These are phyloP conservation scores for Lepilemur ruficaudatus DNA, from an alignment of 2,797 vertebrate genomes.

Conservation along the genomic window DNA sequence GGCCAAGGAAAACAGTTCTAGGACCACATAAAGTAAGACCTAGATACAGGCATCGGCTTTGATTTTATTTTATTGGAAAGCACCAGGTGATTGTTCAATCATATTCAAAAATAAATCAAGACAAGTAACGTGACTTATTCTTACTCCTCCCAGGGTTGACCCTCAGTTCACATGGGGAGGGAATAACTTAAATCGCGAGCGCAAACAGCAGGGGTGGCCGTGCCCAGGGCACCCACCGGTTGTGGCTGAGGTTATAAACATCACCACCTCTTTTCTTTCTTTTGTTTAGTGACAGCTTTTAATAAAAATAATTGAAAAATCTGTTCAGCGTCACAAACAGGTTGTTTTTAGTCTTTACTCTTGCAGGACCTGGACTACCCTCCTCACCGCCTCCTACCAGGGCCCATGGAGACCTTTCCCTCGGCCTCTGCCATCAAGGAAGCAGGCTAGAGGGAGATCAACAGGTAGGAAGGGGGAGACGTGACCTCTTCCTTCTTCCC, in stretches of 20 bases:
- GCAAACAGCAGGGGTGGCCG: not conserved
- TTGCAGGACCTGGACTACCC: not conserved
- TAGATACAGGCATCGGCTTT: not conserved
- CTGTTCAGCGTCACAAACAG: not conserved
- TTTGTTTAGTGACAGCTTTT: not conserved
- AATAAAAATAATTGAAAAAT: not conserved
- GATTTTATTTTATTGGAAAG: not conserved
- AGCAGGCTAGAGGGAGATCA: too few relatives aligned
- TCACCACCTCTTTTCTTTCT: not conserved
- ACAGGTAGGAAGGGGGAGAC: not conserved
- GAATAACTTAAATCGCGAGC: not conserved
- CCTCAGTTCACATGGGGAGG: not conserved
- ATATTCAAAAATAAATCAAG: not conserved
- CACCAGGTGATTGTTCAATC: not conserved
- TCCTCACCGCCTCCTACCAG: not conserved
- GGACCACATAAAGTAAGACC: not conserved
- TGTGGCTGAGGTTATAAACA: not conserved
- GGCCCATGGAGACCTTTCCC: not conserved
- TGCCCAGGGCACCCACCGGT: not conserved
- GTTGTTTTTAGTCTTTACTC: not conserved
- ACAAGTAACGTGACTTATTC: not conserved
- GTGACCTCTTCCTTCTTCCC: not conserved
- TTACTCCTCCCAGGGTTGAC: not conserved
- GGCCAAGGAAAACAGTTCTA: not conserved
- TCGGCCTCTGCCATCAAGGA: not conserved